Percentiles rank a stretch among this genome's conserved stretches.
phyloP scores from a whole-genome alignment of 2,797 vertebrate species.

The Dipus sagitta region DNA sequence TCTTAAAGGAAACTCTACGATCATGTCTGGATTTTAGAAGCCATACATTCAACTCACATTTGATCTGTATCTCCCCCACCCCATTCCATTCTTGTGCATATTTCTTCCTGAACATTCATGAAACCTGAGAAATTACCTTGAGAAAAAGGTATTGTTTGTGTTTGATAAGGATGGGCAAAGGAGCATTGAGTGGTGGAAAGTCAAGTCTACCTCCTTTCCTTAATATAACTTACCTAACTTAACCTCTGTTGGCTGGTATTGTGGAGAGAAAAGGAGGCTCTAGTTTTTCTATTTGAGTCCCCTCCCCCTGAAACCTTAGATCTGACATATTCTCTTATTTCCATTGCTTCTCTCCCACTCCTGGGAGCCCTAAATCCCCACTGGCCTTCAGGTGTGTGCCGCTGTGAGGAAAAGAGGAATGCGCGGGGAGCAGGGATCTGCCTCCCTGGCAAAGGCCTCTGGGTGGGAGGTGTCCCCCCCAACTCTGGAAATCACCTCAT shows the following conservation, averaged over 20 bases:
- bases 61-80: background rate
- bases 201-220: background rate
- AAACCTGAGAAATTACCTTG: conserved; percentile 36
- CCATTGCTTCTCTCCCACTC: background rate
- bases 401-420: background rate
- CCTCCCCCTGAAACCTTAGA: background rate
- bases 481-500: background rate
- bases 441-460: background rate
- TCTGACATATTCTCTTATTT: background rate
- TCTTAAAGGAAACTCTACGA: conserved; percentile 16
- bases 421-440: background rate
- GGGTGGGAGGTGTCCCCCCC: background rate
- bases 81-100: background rate
- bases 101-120: background rate
- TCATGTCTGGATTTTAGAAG: conserved; percentile 13
- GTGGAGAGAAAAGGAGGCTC: background rate
- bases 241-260: background rate
- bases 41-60: background rate
- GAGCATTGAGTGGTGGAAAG: background rate
- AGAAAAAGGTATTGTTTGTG: background rate
- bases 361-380: background rate
- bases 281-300: background rate
- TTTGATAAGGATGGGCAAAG: conserved; percentile 17
- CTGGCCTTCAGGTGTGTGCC: background rate
- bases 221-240: background rate